Percentiles rank a stretch among this genome's conserved stretches.
Conservation (phyloP, 2,797 vertebrate genomes). For the Mareca penelope region DNA sequence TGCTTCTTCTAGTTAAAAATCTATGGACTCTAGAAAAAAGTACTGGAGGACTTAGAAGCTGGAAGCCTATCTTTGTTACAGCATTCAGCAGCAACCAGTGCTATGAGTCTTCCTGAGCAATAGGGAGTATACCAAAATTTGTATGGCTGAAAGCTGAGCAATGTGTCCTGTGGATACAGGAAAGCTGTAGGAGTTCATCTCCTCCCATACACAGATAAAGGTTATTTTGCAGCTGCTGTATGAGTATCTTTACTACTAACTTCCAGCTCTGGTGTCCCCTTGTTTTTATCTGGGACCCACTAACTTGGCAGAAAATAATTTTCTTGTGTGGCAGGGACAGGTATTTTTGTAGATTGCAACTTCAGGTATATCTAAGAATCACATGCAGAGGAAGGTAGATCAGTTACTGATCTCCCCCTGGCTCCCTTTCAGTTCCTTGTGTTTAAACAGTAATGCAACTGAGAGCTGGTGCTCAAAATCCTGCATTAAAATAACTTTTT, state of each 20-base stretch:
- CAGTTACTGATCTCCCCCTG: not conserved
- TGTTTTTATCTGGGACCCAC: not conserved
- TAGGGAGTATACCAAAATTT: not conserved
- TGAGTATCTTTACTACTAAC: not conserved
- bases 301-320: not conserved
- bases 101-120: not conserved
- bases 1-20: not conserved
- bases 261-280: not conserved
- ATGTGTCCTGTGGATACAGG: not conserved
- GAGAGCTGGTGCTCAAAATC: not conserved
- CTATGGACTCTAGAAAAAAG: not conserved
- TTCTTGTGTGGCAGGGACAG: not conserved
- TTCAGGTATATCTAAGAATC: not conserved
- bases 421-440: not conserved
- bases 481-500: not conserved
- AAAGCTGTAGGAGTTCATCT: not conserved
- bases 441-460: not conserved
- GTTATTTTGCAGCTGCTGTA: not conserved
- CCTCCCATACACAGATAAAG: not conserved
- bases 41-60: not conserved
- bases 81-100: not conserved
- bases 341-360: not conserved
- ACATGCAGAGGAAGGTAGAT: not conserved
- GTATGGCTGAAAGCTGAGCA: not conserved
- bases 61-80: not conserved